phyloP scores from a whole-genome alignment of 2,888 invertebrate species.

The Aradus depressus region DNA sequence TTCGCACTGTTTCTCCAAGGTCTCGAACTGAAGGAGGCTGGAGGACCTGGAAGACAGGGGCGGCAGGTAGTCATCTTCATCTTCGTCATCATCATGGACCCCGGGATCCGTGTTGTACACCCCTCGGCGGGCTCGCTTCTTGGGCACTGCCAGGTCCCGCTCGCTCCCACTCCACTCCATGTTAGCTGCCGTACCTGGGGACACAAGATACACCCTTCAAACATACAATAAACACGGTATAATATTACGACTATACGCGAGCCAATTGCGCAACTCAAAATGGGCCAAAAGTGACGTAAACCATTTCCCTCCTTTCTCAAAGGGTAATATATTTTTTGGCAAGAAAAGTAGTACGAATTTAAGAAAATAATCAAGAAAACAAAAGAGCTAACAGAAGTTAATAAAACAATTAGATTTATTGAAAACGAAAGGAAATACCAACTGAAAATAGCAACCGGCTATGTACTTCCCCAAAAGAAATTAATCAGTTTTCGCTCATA shows the following conservation, averaged over 20 bases:
- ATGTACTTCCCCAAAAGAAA: no score
- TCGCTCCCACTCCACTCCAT: slow-evolving; percentile 54
- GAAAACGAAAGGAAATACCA: no score
- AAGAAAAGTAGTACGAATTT: no score
- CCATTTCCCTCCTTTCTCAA: no score
- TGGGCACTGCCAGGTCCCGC: slow-evolving; percentile 62
- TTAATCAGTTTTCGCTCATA: no score
- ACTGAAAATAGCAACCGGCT: no score
- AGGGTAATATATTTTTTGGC: no score
- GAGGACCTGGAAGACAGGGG: slow-evolving; percentile 47
- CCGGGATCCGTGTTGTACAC: slow-evolving; percentile 31
- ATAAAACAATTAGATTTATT: no score
- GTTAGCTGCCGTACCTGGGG: slow-evolving; percentile 39
- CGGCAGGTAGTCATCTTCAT: slow-evolving; percentile 34
- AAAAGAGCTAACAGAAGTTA: no score
- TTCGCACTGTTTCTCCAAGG: slow-evolving; percentile 59
- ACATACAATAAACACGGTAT: neutral
- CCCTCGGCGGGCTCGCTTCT: slow-evolving; percentile 53
- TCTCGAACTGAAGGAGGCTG: slow-evolving; percentile 74
- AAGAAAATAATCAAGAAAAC: no score
- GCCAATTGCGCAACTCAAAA: no score
- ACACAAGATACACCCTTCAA: slow-evolving; percentile 27
- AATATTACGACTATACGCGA: neutral
- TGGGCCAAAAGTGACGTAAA: no score
- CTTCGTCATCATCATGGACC: slow-evolving; percentile 31